Conservation (phyloP, 2,113 vertebrate species). For the Indri indri region DNA sequence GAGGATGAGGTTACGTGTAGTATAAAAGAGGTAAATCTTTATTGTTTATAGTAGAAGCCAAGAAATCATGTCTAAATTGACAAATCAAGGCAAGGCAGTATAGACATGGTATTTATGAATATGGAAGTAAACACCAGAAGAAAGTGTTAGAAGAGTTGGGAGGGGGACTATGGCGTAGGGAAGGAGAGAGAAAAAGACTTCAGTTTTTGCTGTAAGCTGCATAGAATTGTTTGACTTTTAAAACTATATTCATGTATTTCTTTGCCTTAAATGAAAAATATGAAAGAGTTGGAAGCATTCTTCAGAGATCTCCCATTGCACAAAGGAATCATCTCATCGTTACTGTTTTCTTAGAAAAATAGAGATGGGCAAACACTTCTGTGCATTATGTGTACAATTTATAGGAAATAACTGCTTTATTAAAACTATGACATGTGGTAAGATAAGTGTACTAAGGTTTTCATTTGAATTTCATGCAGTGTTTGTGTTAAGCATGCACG, state of each 20-base stretch:
- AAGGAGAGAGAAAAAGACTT: background rate
- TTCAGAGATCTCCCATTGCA: background rate
- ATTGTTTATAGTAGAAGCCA: background rate
- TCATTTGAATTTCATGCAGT: background rate
- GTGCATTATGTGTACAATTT: background rate
- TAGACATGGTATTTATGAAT: background rate
- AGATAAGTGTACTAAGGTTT: background rate
- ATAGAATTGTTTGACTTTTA: background rate
- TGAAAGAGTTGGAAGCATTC: background rate
- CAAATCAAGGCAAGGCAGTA: background rate
- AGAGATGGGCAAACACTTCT: background rate
- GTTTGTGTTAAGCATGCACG: background rate
- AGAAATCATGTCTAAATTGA: background rate
- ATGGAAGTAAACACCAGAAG: background rate
- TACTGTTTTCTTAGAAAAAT: constrained; percentile 1
- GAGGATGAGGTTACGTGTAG: background rate
- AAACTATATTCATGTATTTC: background rate
- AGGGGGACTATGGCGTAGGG: background rate
- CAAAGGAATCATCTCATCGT: background rate
- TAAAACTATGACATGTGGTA: background rate
- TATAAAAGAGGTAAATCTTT: background rate
- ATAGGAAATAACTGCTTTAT: background rate
- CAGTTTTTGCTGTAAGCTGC: background rate
- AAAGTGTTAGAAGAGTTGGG: background rate
- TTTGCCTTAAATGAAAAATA: constrained; percentile 20